Evolutionary conservation across 2,113 vertebrate genomes (phyloP).

Genomic region (Varanus komodoensis): DNA sequence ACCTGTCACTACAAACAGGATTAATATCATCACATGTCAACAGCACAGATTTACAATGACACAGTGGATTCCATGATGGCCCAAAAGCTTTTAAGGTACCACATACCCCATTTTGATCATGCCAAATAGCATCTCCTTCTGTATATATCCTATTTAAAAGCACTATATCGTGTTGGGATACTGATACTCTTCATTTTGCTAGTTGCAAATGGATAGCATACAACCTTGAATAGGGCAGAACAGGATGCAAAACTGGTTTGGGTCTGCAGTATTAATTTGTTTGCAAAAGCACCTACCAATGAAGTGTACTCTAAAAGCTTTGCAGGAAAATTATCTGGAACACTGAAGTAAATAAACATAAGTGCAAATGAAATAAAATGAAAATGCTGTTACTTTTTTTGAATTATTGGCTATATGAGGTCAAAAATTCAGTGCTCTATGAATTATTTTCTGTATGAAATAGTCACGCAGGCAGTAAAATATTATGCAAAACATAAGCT

Average conservation of each 20-base stretch:
- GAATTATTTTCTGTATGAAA: conserved; percentile 2
- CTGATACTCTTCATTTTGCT: neutral
- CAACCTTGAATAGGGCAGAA: neutral
- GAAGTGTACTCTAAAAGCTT: neutral
- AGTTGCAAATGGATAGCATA: neutral
- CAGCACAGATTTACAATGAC: neutral
- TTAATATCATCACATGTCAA: neutral
- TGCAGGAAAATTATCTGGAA: neutral
- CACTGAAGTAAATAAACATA: neutral
- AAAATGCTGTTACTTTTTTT: neutral
- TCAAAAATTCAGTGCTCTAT: neutral
- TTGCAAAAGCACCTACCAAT: neutral
- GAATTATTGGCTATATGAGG: neutral
- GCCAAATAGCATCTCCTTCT: neutral
- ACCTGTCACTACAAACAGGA: neutral
- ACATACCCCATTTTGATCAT: neutral
- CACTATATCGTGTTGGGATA: neutral
- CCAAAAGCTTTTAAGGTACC: neutral
- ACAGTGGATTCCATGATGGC: neutral
- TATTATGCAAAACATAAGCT: conserved; percentile 7
- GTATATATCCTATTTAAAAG: neutral
- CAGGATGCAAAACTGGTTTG: neutral
- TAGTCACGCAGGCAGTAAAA: neutral
- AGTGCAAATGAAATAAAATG: neutral
- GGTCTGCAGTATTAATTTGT: neutral